These are phyloP conservation scores for Melopsittacus undulatus DNA, from an alignment of 2,797 vertebrate genomes.

Conservation along the genomic window DNA sequence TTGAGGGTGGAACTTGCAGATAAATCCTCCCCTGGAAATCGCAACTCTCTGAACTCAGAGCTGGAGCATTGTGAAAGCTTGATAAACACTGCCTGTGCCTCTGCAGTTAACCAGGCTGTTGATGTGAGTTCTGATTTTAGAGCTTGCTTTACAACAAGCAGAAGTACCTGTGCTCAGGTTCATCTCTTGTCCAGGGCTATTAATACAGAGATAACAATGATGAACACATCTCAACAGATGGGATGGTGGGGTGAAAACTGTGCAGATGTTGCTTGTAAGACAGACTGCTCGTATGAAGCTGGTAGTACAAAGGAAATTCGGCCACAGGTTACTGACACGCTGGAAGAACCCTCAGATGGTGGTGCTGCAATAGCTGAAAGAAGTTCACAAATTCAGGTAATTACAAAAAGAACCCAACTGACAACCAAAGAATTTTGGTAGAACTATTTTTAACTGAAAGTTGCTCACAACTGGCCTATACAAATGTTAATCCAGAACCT, in stretches of 20 bases:
- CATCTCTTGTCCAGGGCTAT: conserved; percentile 29
- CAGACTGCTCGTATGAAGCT: background rate
- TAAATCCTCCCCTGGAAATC: background rate
- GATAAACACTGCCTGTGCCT: accelerated
- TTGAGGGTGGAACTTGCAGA: background rate
- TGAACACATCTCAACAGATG: background rate
- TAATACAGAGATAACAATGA: conserved; percentile 66
- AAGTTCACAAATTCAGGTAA: conserved; percentile 60
- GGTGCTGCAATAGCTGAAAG: background rate
- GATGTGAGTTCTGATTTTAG: conserved; percentile 51
- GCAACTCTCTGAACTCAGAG: background rate
- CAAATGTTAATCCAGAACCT: background rate
- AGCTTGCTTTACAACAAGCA: conserved; percentile 58
- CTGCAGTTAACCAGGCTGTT: background rate
- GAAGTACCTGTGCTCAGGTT: conserved; percentile 33
- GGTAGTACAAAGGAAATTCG: background rate
- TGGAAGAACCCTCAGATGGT: background rate
- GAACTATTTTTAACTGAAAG: background rate
- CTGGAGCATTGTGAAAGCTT: accelerated
- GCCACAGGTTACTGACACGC: background rate
- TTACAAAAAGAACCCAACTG: background rate
- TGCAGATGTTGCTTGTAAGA: conserved; percentile 41
- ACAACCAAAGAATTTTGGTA: background rate
- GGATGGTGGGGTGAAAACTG: background rate
- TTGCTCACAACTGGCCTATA: background rate